These are phyloP conservation scores for Syngnathus floridae DNA, from an alignment of 2,113 vertebrate species.

Conservation along the genomic window DNA sequence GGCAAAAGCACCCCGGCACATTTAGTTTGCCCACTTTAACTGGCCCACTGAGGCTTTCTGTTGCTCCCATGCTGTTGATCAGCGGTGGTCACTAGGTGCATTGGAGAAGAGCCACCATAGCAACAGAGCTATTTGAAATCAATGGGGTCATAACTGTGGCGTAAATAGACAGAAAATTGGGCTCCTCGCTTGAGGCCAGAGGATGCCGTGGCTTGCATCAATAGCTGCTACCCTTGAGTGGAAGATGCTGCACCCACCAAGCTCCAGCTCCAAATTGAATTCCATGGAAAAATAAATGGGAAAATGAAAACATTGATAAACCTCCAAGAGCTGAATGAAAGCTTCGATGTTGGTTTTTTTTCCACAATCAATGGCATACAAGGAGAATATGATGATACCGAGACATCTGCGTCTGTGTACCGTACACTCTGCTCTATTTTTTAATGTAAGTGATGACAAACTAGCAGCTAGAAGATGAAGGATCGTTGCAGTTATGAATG, in stretches of 20 bases:
- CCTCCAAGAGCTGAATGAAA: slow-evolving; percentile 51
- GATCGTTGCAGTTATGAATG: slow-evolving; percentile 35
- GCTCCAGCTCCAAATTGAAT: slow-evolving; percentile 54
- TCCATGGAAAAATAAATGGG: slow-evolving; percentile 48
- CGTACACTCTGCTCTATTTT: slow-evolving; percentile 46
- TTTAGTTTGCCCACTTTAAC: slow-evolving; percentile 43
- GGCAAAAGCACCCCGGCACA: slow-evolving; percentile 12
- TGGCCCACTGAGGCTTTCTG: slow-evolving; percentile 38
- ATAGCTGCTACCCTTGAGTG: slow-evolving; percentile 51
- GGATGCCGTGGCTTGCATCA: slow-evolving; percentile 50
- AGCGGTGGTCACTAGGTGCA: slow-evolving; percentile 44
- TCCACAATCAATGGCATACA: slow-evolving; percentile 34
- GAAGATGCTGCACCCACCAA: slow-evolving; percentile 41
- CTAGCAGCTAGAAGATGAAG: slow-evolving; percentile 43
- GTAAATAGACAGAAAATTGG: slow-evolving; percentile 64
- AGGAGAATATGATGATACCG: slow-evolving; percentile 26
- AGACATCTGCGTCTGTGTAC: slow-evolving; percentile 38
- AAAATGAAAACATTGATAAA: slow-evolving; percentile 63
- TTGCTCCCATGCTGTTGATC: slow-evolving; percentile 41
- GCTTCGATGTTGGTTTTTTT: slow-evolving; percentile 28
- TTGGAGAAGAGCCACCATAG: slow-evolving; percentile 44
- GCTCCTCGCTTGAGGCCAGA: slow-evolving; percentile 42
- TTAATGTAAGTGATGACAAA: slow-evolving; percentile 33
- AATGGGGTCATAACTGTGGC: slow-evolving; percentile 60
- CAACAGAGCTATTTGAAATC: slow-evolving; percentile 52